Evolutionary conservation across 2,888 invertebrate genomes (phyloP).

Genomic region (Caenorhabditis sinica): DNA sequence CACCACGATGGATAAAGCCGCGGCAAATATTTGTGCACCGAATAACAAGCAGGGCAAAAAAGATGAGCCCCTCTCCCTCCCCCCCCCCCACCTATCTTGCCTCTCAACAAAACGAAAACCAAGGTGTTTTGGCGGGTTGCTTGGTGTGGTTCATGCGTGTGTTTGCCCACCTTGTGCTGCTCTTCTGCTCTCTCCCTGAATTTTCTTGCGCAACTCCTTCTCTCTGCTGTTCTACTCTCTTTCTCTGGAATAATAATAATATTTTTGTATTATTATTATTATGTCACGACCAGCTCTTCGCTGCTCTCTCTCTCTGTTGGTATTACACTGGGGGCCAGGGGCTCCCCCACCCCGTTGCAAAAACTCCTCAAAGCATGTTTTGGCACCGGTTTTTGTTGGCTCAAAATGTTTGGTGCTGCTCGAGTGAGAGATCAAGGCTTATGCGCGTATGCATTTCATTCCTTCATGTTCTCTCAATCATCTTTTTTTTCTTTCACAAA

Average conservation of each 20-base stretch:
- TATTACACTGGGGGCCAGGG: constrained; percentile 55
- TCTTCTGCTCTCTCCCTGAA: constrained; percentile 50
- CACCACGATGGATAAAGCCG: not conserved
- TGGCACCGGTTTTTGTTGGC: constrained; percentile 61
- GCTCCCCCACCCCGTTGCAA: not conserved
- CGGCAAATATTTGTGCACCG: constrained; percentile 32
- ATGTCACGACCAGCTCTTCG: constrained; percentile 53
- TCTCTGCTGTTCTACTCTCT: not conserved
- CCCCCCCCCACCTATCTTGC: not conserved
- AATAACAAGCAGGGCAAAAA: constrained; percentile 34
- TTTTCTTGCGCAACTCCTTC: constrained; percentile 11
- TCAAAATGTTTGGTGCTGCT: constrained; percentile 15
- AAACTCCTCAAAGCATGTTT: constrained; percentile 50
- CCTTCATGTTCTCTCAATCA: constrained; percentile 37
- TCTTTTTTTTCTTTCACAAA: constrained; percentile 18
- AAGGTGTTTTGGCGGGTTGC: constrained; percentile 60
- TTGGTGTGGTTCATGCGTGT: constrained; percentile 60
- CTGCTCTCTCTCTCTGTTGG: constrained; percentile 38
- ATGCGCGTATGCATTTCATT: constrained; percentile 58
- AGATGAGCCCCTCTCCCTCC: constrained; percentile 10
- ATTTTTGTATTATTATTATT: constrained; percentile 67
- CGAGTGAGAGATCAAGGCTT: constrained; percentile 38
- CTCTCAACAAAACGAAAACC: constrained; percentile 42
- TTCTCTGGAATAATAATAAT: constrained; percentile 51
- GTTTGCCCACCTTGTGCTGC: constrained; percentile 65